phyloP scores from a whole-genome alignment of 1,140 invertebrate genomes.

The Stegodyphus dumicola region DNA sequence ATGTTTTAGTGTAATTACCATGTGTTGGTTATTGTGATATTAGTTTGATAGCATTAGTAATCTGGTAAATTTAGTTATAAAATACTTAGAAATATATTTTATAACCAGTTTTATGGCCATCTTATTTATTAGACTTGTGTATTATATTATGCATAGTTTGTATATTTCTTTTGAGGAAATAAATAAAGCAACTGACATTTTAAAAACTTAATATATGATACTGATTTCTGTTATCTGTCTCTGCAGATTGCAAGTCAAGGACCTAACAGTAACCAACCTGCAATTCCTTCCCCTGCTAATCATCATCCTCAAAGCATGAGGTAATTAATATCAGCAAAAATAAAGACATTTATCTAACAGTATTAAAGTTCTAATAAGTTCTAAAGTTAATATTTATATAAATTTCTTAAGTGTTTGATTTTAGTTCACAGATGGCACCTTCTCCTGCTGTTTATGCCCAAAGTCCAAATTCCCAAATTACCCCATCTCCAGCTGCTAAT shows the following conservation, averaged over 20 bases:
- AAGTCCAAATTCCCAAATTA: constrained; percentile 63
- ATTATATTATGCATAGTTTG: too few relatives aligned
- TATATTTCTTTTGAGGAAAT: too few relatives aligned
- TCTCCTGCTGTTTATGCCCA: constrained; percentile 73
- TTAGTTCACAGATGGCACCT: constrained; percentile 74
- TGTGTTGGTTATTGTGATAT: too few relatives aligned
- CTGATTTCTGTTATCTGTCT: background rate
- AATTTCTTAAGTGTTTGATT: background rate
- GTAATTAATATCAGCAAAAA: background rate
- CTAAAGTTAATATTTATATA: too few relatives aligned
- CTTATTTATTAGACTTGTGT: too few relatives aligned
- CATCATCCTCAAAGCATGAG: constrained; percentile 34
- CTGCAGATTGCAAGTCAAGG: constrained; percentile 48
- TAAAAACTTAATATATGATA: background rate
- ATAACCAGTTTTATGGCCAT: too few relatives aligned
- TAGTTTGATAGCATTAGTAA: too few relatives aligned
- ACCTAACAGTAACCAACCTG: constrained; percentile 54
- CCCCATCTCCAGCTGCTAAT: constrained; percentile 61
- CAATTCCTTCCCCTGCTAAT: constrained; percentile 50
- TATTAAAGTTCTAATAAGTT: too few relatives aligned
- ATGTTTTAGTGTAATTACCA: too few relatives aligned
- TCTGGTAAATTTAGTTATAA: too few relatives aligned
- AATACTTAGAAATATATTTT: too few relatives aligned
- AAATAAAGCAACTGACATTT: background rate
- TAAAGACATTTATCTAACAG: too few relatives aligned